Conservation (phyloP, 2,888 invertebrate genomes). For the Drosophila peninsularis region DNA sequence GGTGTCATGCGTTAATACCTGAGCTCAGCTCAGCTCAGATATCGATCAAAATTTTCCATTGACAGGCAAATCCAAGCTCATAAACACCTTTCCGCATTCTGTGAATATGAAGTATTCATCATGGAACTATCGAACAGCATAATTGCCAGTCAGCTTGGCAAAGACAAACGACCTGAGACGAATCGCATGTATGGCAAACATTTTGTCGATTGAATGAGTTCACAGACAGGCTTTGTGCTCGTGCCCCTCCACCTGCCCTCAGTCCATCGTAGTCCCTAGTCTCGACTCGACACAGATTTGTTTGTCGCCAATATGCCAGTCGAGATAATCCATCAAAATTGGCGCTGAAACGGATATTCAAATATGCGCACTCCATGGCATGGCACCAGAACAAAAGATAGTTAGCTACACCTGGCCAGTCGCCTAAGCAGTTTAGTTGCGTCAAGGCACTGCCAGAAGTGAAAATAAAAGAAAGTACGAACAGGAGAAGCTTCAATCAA, state of each 20-base stretch:
- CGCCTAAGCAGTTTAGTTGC: not conserved
- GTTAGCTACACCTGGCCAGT: not conserved
- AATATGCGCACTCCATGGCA: constrained; percentile 10
- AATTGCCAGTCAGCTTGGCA: constrained; percentile 42
- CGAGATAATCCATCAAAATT: constrained; percentile 69
- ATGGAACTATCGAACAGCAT: constrained; percentile 23
- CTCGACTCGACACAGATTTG: constrained; percentile 32
- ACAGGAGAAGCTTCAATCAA: not conserved
- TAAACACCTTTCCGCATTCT: constrained; percentile 79
- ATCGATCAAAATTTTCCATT: constrained; percentile 60
- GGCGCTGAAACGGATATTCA: constrained; percentile 57
- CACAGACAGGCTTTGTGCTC: constrained; percentile 8
- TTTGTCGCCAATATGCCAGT: constrained; percentile 53
- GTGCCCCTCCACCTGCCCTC: not conserved
- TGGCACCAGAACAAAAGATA: not conserved
- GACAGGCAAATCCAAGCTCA: constrained; percentile 42
- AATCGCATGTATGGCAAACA: constrained; percentile 49
- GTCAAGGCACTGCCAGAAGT: not conserved
- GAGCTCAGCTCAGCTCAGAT: constrained; percentile 8
- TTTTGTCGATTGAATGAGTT: constrained; percentile 24
- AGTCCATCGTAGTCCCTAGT: no score
- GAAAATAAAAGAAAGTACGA: not conserved
- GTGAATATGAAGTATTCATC: constrained; percentile 51
- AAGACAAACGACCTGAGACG: constrained; percentile 67
- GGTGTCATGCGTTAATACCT: constrained; percentile 38